A percentile compares a stretch with the other conserved stretches of the same genome.
These are phyloP conservation scores for Oegoconia quadripuncta DNA, from an alignment of 2,888 invertebrate genomes.

Conservation along the genomic window DNA sequence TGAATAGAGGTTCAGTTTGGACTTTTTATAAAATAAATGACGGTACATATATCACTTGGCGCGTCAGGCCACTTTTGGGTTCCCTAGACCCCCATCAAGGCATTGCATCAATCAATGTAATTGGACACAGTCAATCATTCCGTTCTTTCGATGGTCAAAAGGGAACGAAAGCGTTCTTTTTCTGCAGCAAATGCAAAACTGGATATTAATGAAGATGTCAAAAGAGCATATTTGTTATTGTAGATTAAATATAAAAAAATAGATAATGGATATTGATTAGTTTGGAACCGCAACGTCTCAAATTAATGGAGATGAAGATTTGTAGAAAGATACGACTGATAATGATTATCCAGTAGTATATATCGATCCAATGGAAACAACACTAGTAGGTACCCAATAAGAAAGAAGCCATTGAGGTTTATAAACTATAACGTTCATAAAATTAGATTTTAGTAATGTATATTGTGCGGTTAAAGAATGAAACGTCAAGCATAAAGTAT, in stretches of 20 bases:
- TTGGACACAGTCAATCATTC: constrained; percentile 33
- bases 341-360: too few relatives aligned
- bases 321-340: too few relatives aligned
- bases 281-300: too few relatives aligned
- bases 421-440: too few relatives aligned
- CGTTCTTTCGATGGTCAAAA: constrained; percentile 10
- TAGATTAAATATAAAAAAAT: constrained; percentile 4
- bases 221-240: constrained; percentile 4
- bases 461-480: too few relatives aligned
- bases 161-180: not conserved
- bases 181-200: constrained; percentile 4
- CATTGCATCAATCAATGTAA: constrained; percentile 42
- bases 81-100: constrained; percentile 29
- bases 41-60: constrained; percentile 29
- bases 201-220: constrained; percentile 2
- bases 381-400: too few relatives aligned
- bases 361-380: too few relatives aligned
- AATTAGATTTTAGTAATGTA: too few relatives aligned
- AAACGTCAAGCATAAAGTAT: too few relatives aligned
- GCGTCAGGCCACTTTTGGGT: constrained; percentile 13
- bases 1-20: constrained; percentile 6
- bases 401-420: too few relatives aligned
- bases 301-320: too few relatives aligned
- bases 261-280: not conserved
- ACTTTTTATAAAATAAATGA: constrained; percentile 26